Conservation (phyloP, 2,113 vertebrate genomes). For the Marmota monax region DNA sequence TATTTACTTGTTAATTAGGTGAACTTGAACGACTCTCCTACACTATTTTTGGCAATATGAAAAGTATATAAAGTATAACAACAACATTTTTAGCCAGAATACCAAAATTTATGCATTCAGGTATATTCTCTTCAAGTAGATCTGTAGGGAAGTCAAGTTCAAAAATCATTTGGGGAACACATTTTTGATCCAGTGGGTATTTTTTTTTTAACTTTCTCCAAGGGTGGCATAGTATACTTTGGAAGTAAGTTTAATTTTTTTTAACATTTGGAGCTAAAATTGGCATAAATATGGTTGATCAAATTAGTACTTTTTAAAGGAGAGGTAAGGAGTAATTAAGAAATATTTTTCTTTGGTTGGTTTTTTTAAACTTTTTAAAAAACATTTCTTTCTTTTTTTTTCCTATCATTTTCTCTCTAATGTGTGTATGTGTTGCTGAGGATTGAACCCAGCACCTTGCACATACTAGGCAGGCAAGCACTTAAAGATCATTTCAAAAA, state of each 20-base stretch:
- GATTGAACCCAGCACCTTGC: no score
- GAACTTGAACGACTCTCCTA: slow-evolving; percentile 22
- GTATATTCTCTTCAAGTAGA: slow-evolving; percentile 1
- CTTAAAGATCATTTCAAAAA: slow-evolving; percentile 21
- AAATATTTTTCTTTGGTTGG: neutral
- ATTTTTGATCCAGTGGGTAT: neutral
- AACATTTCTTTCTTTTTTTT: no score
- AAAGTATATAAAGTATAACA: slow-evolving; percentile 31
- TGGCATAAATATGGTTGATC: slow-evolving; percentile 20
- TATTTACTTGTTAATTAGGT: slow-evolving; percentile 16
- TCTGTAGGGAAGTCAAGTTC: neutral
- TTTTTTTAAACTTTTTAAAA: neutral
- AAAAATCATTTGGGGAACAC: neutral
- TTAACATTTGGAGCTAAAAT: slow-evolving; percentile 9
- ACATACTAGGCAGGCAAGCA: no score
- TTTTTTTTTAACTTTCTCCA: neutral
- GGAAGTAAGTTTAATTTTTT: slow-evolving; percentile 1
- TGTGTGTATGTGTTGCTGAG: no score
- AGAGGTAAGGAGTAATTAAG: neutral
- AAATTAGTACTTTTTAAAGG: slow-evolving; percentile 52
- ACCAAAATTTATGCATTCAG: neutral
- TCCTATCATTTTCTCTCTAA: no score
- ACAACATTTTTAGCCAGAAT: slow-evolving; percentile 15
- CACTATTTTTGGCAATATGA: neutral
- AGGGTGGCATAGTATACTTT: slow-evolving; percentile 13